These are phyloP conservation scores for Sycophila texana DNA, from an alignment of 2,888 invertebrate genomes.

Conservation along the genomic window DNA sequence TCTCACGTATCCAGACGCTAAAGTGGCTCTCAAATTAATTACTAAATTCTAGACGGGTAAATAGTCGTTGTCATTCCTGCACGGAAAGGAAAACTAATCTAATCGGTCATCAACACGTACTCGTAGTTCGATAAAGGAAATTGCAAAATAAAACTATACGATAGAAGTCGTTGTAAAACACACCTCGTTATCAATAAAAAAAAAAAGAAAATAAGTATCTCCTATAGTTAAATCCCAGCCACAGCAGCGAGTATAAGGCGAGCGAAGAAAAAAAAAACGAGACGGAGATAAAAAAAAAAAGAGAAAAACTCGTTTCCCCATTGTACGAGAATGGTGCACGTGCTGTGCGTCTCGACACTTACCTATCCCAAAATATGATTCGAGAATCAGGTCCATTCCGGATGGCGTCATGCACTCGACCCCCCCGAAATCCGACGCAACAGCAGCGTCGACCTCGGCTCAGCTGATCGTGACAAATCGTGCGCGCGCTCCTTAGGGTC, in stretches of 20 bases:
- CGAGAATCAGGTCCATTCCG: slow-evolving; percentile 9
- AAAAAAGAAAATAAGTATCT: no score
- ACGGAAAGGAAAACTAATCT: slow-evolving; percentile 33
- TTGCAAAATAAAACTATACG: no score
- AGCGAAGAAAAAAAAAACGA: no score
- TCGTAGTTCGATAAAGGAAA: neutral
- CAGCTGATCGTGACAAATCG: slow-evolving; percentile 63
- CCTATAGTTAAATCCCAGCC: no score
- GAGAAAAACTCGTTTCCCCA: neutral
- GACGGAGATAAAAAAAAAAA: no score
- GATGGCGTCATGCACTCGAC: neutral
- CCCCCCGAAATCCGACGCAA: slow-evolving; percentile 12
- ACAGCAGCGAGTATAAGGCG: no score
- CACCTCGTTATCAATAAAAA: no score
- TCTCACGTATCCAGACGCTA: no score
- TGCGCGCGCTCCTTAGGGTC: slow-evolving; percentile 54
- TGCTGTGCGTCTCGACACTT: slow-evolving; percentile 11
- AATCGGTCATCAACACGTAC: slow-evolving; percentile 22
- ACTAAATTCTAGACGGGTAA: no score
- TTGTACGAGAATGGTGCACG: neutral
- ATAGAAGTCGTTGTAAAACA: no score
- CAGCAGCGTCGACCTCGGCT: slow-evolving; percentile 39
- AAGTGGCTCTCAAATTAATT: no score
- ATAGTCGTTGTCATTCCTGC: neutral
- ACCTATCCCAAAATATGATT: slow-evolving; percentile 42